Evolutionary conservation across 2,888 invertebrate species (phyloP).

Genomic region (Cerastoderma edule): DNA sequence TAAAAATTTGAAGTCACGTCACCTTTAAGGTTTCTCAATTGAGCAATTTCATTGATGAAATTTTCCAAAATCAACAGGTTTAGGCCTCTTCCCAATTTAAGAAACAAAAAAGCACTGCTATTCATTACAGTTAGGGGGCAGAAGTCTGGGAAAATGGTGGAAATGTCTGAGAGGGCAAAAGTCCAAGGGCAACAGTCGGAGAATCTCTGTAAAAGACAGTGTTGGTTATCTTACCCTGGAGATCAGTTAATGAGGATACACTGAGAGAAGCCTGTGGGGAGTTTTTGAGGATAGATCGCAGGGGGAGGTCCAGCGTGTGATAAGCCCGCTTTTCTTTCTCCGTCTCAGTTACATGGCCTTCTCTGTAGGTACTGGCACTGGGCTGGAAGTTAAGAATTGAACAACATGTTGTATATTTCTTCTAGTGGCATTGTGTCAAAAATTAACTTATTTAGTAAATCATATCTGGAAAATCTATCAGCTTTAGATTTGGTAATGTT

Average conservation of each 20-base stretch:
- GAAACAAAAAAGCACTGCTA: too few species aligned
- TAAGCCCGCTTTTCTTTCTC: slow-evolving; percentile 67
- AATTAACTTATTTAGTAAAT: too few species aligned
- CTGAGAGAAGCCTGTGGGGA: slow-evolving; percentile 85
- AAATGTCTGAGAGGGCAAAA: too few species aligned
- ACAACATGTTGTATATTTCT: neutral
- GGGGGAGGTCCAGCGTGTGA: slow-evolving; percentile 84
- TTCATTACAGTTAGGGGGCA: too few species aligned
- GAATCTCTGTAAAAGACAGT: neutral
- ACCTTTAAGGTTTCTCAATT: too few species aligned
- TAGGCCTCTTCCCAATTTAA: too few species aligned
- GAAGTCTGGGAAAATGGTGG: too few species aligned
- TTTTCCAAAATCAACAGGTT: too few species aligned
- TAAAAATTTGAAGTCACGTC: too few species aligned
- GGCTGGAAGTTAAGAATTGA: slow-evolving; percentile 34
- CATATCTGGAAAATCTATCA: too few species aligned
- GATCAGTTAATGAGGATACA: slow-evolving; percentile 48
- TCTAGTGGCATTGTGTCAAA: neutral
- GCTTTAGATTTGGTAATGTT: too few species aligned
- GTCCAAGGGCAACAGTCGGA: neutral
- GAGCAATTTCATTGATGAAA: too few species aligned
- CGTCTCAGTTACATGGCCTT: slow-evolving; percentile 22
- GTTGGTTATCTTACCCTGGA: slow-evolving; percentile 42
- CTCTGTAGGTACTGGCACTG: slow-evolving; percentile 56
- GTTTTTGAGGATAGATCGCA: slow-evolving; percentile 96